Evolutionary conservation across 2,797 vertebrate genomes (phyloP).

Genomic region (Parauchenoglanis punctatus): DNA sequence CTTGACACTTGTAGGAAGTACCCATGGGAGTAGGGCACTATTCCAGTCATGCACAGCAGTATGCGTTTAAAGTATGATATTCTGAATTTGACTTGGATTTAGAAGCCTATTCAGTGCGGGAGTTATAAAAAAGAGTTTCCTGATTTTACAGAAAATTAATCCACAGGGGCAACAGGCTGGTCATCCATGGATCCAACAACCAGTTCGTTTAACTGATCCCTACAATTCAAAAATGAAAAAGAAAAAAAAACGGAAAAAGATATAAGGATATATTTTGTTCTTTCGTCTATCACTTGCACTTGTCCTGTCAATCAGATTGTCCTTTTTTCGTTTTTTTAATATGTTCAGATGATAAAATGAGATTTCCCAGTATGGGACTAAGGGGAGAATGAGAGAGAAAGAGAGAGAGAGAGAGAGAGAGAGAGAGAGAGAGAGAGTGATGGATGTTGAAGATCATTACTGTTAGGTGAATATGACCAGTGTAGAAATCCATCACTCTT

Average conservation of each 20-base stretch:
- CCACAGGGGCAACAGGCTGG: neutral
- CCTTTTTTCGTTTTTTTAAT: neutral
- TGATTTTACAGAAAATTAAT: neutral
- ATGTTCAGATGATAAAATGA: neutral
- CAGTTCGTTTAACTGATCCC: neutral
- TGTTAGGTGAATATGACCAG: constrained; percentile 70
- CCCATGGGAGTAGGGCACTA: neutral
- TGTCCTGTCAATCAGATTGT: constrained; percentile 15
- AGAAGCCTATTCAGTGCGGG: neutral
- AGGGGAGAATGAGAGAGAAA: neutral
- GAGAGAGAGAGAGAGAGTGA: constrained; percentile 52
- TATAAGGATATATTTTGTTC: neutral
- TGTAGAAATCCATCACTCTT: constrained; percentile 75
- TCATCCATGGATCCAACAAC: no score
- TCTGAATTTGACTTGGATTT: neutral
- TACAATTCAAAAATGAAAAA: neutral
- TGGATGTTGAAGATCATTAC: constrained; percentile 76
- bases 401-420: constrained; percentile 28
- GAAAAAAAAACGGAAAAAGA: neutral
- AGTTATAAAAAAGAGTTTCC: neutral
- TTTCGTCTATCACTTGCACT: neutral
- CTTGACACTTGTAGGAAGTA: neutral
- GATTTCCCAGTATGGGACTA: no score
- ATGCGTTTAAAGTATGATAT: neutral
- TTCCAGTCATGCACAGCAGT: no score